Base-by-base conservation (phyloP, 1,140 invertebrate genomes). In the Anoplolepis gracilipes region DNA sequence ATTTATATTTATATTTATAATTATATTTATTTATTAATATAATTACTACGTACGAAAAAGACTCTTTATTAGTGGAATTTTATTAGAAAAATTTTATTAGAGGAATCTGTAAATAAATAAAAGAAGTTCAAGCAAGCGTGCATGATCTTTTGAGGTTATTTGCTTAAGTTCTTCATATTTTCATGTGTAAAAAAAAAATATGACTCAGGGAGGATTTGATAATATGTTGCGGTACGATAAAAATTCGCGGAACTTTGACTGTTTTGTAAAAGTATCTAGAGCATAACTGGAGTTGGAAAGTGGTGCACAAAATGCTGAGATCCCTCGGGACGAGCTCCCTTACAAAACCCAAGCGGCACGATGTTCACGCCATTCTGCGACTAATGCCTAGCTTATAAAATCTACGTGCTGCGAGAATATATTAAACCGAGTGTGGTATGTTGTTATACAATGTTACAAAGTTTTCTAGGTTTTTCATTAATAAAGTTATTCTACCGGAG, bases 321-420 rank as follows among this genome's bases (percentile, higher is more conserved):
- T 79, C 77, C 64, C 64, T 6, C 22, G 36, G 53, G 67, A 82
- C 36, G 49, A 81, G 49, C 33, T 73, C 11, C 13, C 36, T 25
- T 72, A 30, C 78, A 73, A 81, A 82, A 72, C 53, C 55, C 22
- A 19, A 72, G 69, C 78, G 64, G 36, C 28, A 81, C n/a, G 36
- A 82, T 67, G 78, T 82, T 39, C 78, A n/a, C 78, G 36, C 78
- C 78, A 82, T 82, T 82, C 78, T 82, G 72, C 78, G 78, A 73
- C 78, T 82, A 82, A 82, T 82, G 78, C 78, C 39, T 30, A 46
- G 78, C 78, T 82, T 82, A 82, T 82, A 82, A 73, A 82, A 53
- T 82, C 78, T 72, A 72, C 39, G 67, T 82, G 78, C 70, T 55
- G 53, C 53, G 33, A 82, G 78, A 82, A 82, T 81, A 81, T 81